Conservation (phyloP, 1,140 invertebrate species). For the Sycobia sp. region DNA sequence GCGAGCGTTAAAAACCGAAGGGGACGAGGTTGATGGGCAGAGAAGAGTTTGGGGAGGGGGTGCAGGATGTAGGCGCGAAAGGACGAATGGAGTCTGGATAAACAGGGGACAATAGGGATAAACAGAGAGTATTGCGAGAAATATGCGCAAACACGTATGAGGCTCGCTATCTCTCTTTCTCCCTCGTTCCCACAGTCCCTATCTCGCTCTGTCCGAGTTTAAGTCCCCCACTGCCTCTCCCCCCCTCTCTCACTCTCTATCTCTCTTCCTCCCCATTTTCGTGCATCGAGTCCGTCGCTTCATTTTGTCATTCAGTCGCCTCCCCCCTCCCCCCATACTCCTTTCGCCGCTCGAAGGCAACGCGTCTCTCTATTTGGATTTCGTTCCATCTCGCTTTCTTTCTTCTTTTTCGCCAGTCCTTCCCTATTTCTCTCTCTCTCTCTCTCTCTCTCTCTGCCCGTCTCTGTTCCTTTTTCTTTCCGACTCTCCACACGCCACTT, state of each 20-base stretch:
- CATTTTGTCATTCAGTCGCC: slow-evolving; percentile 2
- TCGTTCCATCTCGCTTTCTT: slow-evolving; percentile 7
- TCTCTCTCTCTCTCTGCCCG: too few relatives aligned
- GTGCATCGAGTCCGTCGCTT: neutral
- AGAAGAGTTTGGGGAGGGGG: too few relatives aligned
- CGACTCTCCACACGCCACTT: too few relatives aligned
- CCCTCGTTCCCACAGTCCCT: neutral
- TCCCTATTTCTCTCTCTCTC: too few relatives aligned
- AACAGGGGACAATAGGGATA: slow-evolving; percentile 56
- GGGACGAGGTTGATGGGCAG: neutral
- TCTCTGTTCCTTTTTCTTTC: too few relatives aligned
- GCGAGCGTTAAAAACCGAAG: slow-evolving; percentile 2
- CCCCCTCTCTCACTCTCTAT: too few relatives aligned
- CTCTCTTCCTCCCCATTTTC: slow-evolving; percentile 32
- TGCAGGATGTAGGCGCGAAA: neutral
- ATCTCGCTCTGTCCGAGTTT: neutral
- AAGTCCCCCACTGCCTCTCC: too few relatives aligned
- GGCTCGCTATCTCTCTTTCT: slow-evolving; percentile 10
- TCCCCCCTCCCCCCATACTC: neutral
- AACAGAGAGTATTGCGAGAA: slow-evolving; percentile 59
- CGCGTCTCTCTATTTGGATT: slow-evolving; percentile 34
- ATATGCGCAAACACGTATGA: slow-evolving; percentile 55
- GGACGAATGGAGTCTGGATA: neutral
- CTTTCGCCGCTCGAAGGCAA: slow-evolving; percentile 10
- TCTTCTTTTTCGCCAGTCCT: too few relatives aligned